Evolutionary conservation across 2,888 invertebrate genomes (phyloP), one percentile per base, ranked within the genome.

Genomic region (Macaria liturata): DNA sequence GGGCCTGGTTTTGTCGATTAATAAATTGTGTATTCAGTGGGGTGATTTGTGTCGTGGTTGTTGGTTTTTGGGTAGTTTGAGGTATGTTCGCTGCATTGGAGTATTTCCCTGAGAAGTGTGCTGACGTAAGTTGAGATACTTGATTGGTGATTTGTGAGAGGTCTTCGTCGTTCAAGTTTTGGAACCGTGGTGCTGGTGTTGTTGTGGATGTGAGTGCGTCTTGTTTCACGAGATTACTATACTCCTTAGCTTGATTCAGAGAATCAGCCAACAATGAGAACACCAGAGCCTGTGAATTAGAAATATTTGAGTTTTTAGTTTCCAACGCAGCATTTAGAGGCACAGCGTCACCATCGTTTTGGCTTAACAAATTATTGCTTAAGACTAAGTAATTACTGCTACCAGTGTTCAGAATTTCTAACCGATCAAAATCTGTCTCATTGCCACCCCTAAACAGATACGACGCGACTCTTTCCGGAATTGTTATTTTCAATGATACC

Each of bases 221-320:
- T 72, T 86, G 82, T 68, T 84, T 81, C 60, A 82, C 84, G 49
- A 82, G 78, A 62, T 85, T 85, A 64, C 75, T 84, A 65, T 90
- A 88, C 68, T 86, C 83, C 69, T 87, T 89, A 32, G 88, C 91
- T 56, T 82, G 80, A 67, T 90, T 91, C 58, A 91, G 80, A 37
- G 91, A 90, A 70, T 90, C 89, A 53, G 88, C 83, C 74, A 91
- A 76, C 65, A 91, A 80, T 31, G 88, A 88, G 71, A 87, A 87
- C 75, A 89, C 88, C 78, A 91, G 72, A 61, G 87, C 89, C 87
- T 91, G 91, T 81, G 91, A 89, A 91, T 86, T 76, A 79, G 90
- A 91, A 85, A 88, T 70, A 63, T 84, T 85, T 53, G 80, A 70
- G 63, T 78, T 78, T 80, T 86, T 84, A 79, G 81, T 80, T 61